A percentile compares a stretch with the other conserved stretches of the same genome.
These are phyloP conservation scores for Crocidura indochinensis DNA, from an alignment of 2,797 vertebrate species.

Conservation along the genomic window DNA sequence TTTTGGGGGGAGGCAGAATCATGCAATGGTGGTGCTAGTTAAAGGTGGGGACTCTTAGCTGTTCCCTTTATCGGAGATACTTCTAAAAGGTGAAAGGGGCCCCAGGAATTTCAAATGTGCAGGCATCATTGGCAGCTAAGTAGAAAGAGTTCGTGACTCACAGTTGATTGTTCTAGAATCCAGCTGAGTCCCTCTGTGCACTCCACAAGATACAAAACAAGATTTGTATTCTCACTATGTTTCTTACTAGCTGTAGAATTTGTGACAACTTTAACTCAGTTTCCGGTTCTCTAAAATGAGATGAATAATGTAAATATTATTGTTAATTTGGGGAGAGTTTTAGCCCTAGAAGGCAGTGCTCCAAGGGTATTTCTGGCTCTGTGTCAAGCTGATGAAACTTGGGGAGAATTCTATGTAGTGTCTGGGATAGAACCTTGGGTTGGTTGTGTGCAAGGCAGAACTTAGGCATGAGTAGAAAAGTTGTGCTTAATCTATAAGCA, in stretches of 20 bases:
- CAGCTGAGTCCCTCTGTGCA: background rate
- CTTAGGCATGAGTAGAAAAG: background rate
- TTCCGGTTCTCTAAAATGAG: background rate
- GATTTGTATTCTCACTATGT: no score
- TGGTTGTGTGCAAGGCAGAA: background rate
- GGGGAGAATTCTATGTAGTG: no score
- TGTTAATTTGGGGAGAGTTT: no score
- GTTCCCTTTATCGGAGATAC: background rate
- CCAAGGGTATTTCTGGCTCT: no score
- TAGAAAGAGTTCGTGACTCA: background rate
- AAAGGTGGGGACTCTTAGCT: background rate
- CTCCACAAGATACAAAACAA: background rate
- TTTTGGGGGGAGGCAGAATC: background rate
- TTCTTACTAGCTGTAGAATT: background rate
- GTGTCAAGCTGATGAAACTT: no score
- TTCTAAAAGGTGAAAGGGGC: background rate
- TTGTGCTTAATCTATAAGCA: background rate
- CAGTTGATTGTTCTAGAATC: constrained; percentile 7
- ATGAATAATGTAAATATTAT: background rate
- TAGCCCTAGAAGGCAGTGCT: no score
- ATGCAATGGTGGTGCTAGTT: background rate
- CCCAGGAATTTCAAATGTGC: background rate
- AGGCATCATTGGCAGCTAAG: background rate
- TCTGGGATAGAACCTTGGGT: no score
- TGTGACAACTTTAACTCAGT: background rate